phyloP scores from a whole-genome alignment of 2,113 vertebrate species.

The Macheiramphus alcinus region DNA sequence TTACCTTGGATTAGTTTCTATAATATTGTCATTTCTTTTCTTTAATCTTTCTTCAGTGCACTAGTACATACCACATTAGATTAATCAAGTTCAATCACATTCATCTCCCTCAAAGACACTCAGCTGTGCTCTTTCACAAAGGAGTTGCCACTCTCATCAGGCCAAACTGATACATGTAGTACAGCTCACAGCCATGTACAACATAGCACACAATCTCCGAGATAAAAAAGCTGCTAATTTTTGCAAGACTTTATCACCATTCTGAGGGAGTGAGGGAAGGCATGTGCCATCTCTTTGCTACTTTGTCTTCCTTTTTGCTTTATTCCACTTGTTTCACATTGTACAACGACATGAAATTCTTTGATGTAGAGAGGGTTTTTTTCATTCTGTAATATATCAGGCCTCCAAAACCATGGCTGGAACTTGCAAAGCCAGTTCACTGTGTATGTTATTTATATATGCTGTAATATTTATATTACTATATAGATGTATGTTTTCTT shows the following conservation, averaged over 20 bases:
- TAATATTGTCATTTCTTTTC: background rate
- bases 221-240: constrained; percentile 21
- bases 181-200: background rate
- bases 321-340: background rate
- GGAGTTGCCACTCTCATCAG: background rate
- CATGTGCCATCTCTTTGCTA: background rate
- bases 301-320: background rate
- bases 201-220: background rate
- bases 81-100: background rate
- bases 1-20: background rate
- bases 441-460: background rate
- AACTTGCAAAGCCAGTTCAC: background rate
- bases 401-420: background rate
- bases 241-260: background rate
- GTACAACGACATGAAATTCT: background rate
- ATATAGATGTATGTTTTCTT: background rate
- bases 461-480: background rate
- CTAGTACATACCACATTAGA: background rate
- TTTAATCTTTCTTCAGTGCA: background rate
- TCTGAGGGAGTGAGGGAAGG: background rate
- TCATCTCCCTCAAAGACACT: background rate
- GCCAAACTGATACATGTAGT: background rate
- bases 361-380: background rate
- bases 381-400: background rate
- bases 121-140: background rate